Percentiles rank a stretch among this genome's conserved stretches.
Conservation (phyloP, 2,797 vertebrate genomes). For the Diceros bicornis region DNA sequence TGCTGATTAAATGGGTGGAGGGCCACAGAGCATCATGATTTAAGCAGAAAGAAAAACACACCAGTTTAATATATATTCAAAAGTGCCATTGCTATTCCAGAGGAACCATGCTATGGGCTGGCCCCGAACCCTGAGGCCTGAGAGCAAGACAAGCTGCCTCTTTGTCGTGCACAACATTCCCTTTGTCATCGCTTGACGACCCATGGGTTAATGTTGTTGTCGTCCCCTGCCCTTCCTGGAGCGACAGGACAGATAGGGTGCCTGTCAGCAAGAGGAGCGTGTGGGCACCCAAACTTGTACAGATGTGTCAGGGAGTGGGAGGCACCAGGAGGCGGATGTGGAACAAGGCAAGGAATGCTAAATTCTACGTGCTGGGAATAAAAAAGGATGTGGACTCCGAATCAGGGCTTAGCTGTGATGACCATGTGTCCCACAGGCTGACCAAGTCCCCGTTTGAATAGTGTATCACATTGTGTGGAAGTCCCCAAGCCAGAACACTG, state of each 20-base stretch:
- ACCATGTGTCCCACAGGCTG: not conserved
- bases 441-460: not conserved
- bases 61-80: not conserved
- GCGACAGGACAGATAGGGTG: not conserved
- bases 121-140: not conserved
- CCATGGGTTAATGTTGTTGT: not conserved
- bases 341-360: not conserved
- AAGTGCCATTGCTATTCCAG: not conserved
- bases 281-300: not conserved
- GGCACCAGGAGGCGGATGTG: no score
- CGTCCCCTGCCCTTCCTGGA: not conserved
- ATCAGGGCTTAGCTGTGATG: not conserved
- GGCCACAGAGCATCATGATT: not conserved
- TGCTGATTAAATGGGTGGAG: constrained; percentile 59
- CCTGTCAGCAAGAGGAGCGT: not conserved
- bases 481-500: not conserved
- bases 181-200: not conserved
- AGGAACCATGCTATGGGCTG: not conserved
- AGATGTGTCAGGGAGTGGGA: not conserved
- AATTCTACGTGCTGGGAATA: not conserved
- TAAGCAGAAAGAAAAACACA: constrained; percentile 62
- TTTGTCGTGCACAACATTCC: not conserved
- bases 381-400: not conserved
- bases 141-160: not conserved
- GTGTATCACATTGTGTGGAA: not conserved